Evolutionary conservation across 2,888 invertebrate species (phyloP).

Genomic region (Rhagonycha lutea): DNA sequence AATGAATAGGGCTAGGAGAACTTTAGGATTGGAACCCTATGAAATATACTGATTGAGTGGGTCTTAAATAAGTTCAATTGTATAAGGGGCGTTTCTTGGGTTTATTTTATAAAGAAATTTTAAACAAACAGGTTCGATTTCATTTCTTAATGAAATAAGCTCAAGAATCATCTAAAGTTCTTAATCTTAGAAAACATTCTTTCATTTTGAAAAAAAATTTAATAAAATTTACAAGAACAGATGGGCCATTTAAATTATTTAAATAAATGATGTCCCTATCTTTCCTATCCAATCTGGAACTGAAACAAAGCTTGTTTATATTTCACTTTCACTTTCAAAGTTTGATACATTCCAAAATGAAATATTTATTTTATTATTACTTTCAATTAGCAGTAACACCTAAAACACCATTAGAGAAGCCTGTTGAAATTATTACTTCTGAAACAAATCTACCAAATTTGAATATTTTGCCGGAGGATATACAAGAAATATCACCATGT

Average conservation of each 20-base stretch:
- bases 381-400: conserved; percentile 30
- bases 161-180: too few relatives aligned
- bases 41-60: too few relatives aligned
- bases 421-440: background rate
- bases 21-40: too few relatives aligned
- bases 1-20: background rate
- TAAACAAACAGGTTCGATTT: too few relatives aligned
- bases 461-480: background rate
- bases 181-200: too few relatives aligned
- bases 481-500: background rate
- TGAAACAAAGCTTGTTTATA: background rate
- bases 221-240: too few relatives aligned
- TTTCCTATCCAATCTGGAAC: background rate
- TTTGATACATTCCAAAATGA: background rate
- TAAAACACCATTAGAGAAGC: conserved; percentile 10
- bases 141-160: too few relatives aligned
- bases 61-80: too few relatives aligned
- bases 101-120: too few relatives aligned
- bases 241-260: too few relatives aligned
- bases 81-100: too few relatives aligned
- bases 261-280: background rate
- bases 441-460: background rate
- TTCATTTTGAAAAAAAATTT: too few relatives aligned
- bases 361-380: background rate
- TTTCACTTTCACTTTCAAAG: background rate